A percentile compares a stretch with the other conserved stretches of the same genome.
These are phyloP conservation scores for Marmota monax DNA, from an alignment of 2,113 vertebrate genomes.

Conservation along the genomic window DNA sequence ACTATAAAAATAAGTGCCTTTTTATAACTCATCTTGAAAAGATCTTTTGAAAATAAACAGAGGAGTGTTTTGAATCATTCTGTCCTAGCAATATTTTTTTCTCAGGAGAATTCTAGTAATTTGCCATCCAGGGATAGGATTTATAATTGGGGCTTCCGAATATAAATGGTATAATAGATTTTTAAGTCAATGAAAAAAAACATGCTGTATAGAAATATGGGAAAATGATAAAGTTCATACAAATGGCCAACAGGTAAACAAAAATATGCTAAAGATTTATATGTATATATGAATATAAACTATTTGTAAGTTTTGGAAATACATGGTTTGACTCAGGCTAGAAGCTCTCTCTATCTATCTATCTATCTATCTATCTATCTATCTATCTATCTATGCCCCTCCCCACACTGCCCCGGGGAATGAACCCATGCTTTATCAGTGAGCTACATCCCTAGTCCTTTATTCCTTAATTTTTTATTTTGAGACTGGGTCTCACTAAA, in stretches of 20 bases:
- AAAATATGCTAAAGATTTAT: background rate
- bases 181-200: conserved; percentile 41
- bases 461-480: too few relatives aligned
- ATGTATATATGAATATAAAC: background rate
- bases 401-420: too few relatives aligned
- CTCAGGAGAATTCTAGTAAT: conserved; percentile 8
- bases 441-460: too few relatives aligned
- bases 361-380: too few relatives aligned
- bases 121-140: background rate
- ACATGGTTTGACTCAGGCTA: conserved; percentile 19
- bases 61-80: background rate
- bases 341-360: background rate
- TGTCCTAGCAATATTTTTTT: background rate
- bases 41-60: background rate
- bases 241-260: background rate
- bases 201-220: background rate
- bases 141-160: conserved; percentile 1
- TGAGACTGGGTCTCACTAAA: too few relatives aligned
- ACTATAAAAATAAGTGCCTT: background rate
- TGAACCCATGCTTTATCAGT: too few relatives aligned
- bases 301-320: conserved; percentile 42
- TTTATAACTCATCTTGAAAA: background rate
- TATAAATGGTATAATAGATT: background rate
- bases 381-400: too few relatives aligned
- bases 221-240: background rate